Evolutionary conservation across 2,797 vertebrate genomes (phyloP).

Genomic region (Lithobates sylvaticus): DNA sequence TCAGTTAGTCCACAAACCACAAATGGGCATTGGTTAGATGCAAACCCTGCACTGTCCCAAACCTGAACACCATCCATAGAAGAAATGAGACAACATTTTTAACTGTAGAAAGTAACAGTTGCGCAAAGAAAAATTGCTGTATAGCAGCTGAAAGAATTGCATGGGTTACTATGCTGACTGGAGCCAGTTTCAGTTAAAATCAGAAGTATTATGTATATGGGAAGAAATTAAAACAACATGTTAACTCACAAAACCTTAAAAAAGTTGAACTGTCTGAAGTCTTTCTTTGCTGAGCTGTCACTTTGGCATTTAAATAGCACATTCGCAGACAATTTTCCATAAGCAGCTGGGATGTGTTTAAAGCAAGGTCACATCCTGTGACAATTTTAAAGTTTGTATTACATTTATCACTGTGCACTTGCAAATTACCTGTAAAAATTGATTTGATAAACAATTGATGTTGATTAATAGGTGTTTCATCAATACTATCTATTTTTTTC

Average conservation of each 20-base stretch:
- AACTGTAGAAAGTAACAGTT: not conserved
- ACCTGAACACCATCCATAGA: no score
- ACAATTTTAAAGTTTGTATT: slow-evolving; percentile 3
- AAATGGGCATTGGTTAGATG: no score
- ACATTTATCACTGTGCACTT: not conserved
- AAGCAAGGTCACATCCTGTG: slow-evolving; percentile 24
- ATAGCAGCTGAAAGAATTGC: not conserved
- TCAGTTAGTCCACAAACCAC: no score
- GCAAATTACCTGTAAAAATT: slow-evolving; percentile 10
- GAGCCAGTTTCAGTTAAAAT: not conserved
- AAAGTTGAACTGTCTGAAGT: slow-evolving; percentile 11
- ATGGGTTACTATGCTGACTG: not conserved
- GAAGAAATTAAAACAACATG: slow-evolving; percentile 25
- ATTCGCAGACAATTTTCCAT: slow-evolving; percentile 41
- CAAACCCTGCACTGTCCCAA: no score
- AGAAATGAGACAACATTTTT: no score
- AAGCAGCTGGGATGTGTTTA: slow-evolving; percentile 37
- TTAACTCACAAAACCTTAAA: not conserved
- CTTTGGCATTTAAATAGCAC: not conserved
- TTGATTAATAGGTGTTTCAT: not conserved
- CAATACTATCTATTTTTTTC: not conserved
- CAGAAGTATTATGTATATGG: slow-evolving; percentile 2
- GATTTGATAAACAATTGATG: not conserved
- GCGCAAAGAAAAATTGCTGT: not conserved
- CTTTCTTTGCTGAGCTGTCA: slow-evolving; percentile 24